Conservation (phyloP, 2,113 vertebrate genomes). For the Antechinus stuartii region DNA sequence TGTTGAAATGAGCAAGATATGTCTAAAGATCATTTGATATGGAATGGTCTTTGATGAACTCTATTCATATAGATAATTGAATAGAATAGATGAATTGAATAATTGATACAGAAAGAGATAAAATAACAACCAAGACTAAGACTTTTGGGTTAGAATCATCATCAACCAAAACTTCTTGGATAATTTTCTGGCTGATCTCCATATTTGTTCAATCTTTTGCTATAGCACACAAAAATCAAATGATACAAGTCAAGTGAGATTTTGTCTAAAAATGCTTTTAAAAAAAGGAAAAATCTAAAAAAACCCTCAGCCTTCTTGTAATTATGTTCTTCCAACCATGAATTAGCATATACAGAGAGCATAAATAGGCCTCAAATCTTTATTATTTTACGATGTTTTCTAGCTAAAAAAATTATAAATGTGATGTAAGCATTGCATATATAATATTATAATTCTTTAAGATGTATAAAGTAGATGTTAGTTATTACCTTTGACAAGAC, state of each 20-base stretch:
- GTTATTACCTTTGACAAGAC: not conserved
- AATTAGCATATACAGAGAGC: not conserved
- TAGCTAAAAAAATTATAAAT: slow-evolving; percentile 27
- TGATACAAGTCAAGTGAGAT: not conserved
- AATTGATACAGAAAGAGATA: not conserved
- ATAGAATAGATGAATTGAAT: no score
- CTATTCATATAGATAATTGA: not conserved
- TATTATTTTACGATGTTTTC: slow-evolving; percentile 34
- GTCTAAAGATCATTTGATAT: not conserved
- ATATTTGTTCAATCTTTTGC: not conserved
- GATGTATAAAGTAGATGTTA: not conserved
- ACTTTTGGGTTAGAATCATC: not conserved
- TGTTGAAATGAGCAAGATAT: not conserved
- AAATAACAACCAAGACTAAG: not conserved
- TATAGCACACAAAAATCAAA: not conserved
- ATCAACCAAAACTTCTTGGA: not conserved
- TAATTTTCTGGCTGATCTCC: not conserved
- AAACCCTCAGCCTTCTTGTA: not conserved
- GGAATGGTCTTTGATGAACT: not conserved
- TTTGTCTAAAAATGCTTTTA: not conserved
- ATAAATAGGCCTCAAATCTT: not conserved
- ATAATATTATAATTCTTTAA: slow-evolving; percentile 16
- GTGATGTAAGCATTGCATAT: not conserved
- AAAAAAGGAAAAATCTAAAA: slow-evolving; percentile 30
- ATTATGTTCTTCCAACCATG: not conserved